Base-by-base conservation (phyloP, 2,888 invertebrate genomes). In the Monochamus alternatus region DNA sequence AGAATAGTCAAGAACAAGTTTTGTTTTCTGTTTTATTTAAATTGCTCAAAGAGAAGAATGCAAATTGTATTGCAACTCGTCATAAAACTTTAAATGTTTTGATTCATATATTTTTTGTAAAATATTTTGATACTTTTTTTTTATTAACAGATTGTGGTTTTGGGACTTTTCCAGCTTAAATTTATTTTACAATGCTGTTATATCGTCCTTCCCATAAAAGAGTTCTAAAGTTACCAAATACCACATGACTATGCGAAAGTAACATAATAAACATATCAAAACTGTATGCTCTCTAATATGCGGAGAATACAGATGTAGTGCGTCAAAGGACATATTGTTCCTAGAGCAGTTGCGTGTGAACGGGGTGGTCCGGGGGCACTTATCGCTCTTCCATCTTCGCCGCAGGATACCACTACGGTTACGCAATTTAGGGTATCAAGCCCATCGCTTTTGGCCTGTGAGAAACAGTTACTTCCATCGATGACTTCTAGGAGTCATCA, bases 341-440 rank as follows among this genome's bases (percentile, higher is more conserved):
- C 52, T 63, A 63, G 51, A 51, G 69, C 76, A 76, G 79, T 83
- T 84, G 85, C 85, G 85, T 85, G 85, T 85, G 85, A 85, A 85
- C 84, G 84, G 84, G 84, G 85, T 85, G 85, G 85, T 84, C 85
- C 78, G 66, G 60, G 76, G 76, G 81, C 81, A 78, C 83, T 85
- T 85, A 85, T 85, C 85, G 82, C 65, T 55, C 7, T 72, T 76
- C 72, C 69, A 83, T 84, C 83, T 80, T 70, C 84, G 43, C 84
- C 75, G 81, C 85, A 78, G 83, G 84, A 80, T 63, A 77, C 84
- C 85, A 84, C 85, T 85, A 82, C 77, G 82, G 81, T 81, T 84
- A 82, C 78, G 84, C 84, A 83, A 82, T 83, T 84, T 83, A 75
- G 82, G 81, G 81, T 80, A 71, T 80, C 73, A 75, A 80, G 80